Base-by-base conservation (phyloP, 2,888 invertebrate species). In the Copidosoma aretas region DNA sequence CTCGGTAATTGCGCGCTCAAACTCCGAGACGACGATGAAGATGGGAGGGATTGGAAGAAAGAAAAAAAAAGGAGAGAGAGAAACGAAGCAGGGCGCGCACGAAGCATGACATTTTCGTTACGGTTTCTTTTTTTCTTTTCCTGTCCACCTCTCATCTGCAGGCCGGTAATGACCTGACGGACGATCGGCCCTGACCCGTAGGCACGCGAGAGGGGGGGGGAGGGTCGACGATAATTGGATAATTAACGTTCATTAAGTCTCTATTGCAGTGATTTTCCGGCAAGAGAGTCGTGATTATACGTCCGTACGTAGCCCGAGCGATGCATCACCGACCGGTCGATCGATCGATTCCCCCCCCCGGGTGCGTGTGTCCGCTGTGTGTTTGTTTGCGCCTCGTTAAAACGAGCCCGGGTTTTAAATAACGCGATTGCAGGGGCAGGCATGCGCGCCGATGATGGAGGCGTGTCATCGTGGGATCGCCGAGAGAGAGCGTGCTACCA, bases 181-280 rank as follows among this genome's bases (percentile, higher is more conserved):
- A 54, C 60, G 60, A 49, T 51, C 52, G 59, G 21, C 61, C 61
- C 24, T 67, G 66, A 61, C 61, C 66, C 41, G 24, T 32, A 51
- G 49, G 10, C n/a, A 21, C 15, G 2, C n/a, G 12, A 53, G 25
- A 22, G 39, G 53, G 3, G 41, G 41, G 15, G 46, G 5, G 43
- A 39, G 59, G 52, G 39, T 59, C 54, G 56, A 25, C 32, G 56
- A 32, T 67, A 67, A 67, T 67, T 62, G 67, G 59, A 67, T 67
- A 63, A 67, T 67, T 46, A 67, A 19, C 24, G 67, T 52, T 67
- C 63, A 67, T 67, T 67, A 67, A 43, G 32, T n/a, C 21, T 25
- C 63, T 32, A 63, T 67, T 63, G 59, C 58, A 59, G 67, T 63
- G 62, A 67, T 67, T 63, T 41, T 63, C 46, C 52, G 53, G 49